Conservation (phyloP, 2,113 vertebrate species). For the Pyxicephalus adspersus region DNA sequence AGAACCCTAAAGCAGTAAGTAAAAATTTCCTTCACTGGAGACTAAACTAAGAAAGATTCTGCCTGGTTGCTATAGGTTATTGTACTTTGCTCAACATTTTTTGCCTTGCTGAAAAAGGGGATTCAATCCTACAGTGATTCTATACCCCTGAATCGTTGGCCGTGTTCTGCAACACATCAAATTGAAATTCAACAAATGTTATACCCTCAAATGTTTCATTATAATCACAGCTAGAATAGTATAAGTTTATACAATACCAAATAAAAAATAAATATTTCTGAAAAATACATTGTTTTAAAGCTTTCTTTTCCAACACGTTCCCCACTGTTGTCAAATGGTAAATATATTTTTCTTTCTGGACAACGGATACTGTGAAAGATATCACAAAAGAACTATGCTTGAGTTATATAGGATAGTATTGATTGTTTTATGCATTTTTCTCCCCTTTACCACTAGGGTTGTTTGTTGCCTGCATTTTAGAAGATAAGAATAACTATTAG, state of each 20-base stretch:
- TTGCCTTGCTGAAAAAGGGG: no score
- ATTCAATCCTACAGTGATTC: not conserved
- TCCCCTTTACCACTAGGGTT: constrained; percentile 55
- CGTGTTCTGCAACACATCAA: no score
- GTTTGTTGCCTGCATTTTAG: constrained; percentile 57
- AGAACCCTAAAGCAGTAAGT: no score
- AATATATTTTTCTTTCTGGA: constrained; percentile 2
- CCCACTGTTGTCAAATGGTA: not conserved
- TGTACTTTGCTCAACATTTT: no score
- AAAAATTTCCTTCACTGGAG: no score
- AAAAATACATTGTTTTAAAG: not conserved
- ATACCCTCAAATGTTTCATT: not conserved
- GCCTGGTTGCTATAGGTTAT: no score
- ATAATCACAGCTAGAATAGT: not conserved
- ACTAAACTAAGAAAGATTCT: no score
- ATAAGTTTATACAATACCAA: not conserved
- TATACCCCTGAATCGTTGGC: not conserved
- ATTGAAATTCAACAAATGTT: not conserved
- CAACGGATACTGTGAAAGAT: not conserved
- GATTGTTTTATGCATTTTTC: constrained; percentile 54
- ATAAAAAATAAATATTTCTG: not conserved
- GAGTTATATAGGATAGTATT: constrained; percentile 27
- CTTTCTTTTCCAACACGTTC: not conserved
- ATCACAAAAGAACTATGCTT: not conserved
- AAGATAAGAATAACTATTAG: constrained; percentile 64